Evolutionary conservation across 2,113 vertebrate species (phyloP), one percentile per base, ranked within the genome.

Genomic region (Vulpes lagopus): DNA sequence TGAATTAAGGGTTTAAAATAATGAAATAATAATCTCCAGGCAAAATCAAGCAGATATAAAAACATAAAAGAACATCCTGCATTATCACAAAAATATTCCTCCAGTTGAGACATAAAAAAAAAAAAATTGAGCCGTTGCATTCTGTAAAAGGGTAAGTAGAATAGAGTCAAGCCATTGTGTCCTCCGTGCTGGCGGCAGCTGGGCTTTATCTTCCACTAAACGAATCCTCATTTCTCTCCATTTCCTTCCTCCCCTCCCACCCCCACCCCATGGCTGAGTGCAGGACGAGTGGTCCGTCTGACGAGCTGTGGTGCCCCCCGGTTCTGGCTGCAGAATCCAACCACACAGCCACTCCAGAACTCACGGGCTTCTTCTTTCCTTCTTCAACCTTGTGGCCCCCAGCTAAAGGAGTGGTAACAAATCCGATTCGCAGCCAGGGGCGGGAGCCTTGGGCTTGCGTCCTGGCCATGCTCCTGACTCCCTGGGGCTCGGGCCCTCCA

Each of bases 31-130:
- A 84, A 43, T 85, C 53, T 85, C 71, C 38, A 91, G 25, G 19
- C 8, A 84, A 93, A 95, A 85, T 59, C 35, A 74, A 86, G 32
- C 19, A 65, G 30, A 10, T 49, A 67, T 11, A 91, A 96, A 95
- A 85, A 83, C 17, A 30, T 12, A 81, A 65, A 6, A 16, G 38
- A 81, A 81, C 27, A 30, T 49, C 59, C 30, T 69, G 16, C 8
- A 16, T 10, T 27, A 64, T 22, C 51, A 62, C 65, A 64, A 30
- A 87, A 93, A 59, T 73, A 88, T 32, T 55, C 14, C 71, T 94
- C 51, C n/a, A 49, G 49, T 49, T 43, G n/a, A 92, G 76, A 76
- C 43, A 60, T 19, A 76, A 86, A 71, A 82, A 59, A 27, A 15
- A 74, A 73, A 82, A 74, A 32, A 32, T 30, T 11, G 23, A n/a